Conservation (phyloP, 2,113 vertebrate genomes). For the Charina bottae region DNA sequence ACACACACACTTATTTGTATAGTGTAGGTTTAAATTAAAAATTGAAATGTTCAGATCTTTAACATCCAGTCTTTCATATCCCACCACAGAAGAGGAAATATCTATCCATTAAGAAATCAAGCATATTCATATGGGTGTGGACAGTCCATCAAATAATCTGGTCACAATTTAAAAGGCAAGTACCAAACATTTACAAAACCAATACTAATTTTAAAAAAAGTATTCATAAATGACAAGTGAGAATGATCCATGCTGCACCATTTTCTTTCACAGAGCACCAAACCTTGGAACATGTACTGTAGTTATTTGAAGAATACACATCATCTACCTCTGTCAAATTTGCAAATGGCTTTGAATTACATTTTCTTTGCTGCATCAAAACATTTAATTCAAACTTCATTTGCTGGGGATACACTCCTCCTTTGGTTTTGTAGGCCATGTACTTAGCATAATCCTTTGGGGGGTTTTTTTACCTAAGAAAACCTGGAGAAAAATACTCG, state of each 20-base stretch:
- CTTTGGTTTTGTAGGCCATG: not conserved
- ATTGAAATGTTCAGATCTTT: not conserved
- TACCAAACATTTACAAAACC: not conserved
- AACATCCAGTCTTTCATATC: not conserved
- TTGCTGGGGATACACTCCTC: not conserved
- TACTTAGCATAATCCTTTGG: not conserved
- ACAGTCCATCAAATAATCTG: not conserved
- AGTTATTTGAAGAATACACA: not conserved
- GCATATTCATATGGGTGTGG: not conserved
- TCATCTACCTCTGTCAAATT: not conserved
- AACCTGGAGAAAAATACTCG: slow-evolving; percentile 4
- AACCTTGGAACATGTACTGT: not conserved
- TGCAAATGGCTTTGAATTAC: not conserved
- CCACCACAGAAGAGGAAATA: not conserved
- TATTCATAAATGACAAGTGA: not conserved
- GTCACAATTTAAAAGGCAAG: not conserved
- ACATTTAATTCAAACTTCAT: not conserved
- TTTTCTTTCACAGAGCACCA: not conserved
- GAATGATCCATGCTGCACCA: not conserved
- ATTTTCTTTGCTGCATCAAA: not conserved
- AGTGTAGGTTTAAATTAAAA: not conserved
- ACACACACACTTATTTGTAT: not conserved
- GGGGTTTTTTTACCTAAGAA: not conserved
- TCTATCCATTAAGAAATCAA: not conserved
- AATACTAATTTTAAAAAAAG: not conserved